Evolutionary conservation across 2,797 vertebrate genomes (phyloP), one percentile per base, ranked within the genome.

Genomic region (Vultur gryphus): DNA sequence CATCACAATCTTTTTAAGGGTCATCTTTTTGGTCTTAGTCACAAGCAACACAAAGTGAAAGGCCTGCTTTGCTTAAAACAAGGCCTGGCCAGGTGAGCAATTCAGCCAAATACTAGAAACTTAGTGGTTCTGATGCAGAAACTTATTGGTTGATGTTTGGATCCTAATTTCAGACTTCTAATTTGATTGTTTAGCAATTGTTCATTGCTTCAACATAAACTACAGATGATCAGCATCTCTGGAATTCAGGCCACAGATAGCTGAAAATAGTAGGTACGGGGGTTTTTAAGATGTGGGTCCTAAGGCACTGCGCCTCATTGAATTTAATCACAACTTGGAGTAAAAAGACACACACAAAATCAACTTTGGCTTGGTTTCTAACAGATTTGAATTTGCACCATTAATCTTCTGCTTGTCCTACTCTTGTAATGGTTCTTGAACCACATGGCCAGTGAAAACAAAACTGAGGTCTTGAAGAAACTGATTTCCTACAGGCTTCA

Each of bases 321-420:
- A 81, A 69, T 93, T 93, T 95, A 93, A 90, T 94, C 85, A 88
- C 29, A 67, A 54, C 79, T 67, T 95, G 65, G 61, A 89, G 46
- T 65, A 75, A 93, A 88, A 84, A 67, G 49, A 16, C 52, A 70
- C 33, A 48, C 37, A 78, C 19, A 55, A 48, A 81, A 58, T 86
- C 33, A 26, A 3, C 35, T 67, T 72, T 72, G 72, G 65, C 41
- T 84, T 91, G 54, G 19, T 79, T 84, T 95, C 80, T 81, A 57
- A 61, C 35, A 55, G 72, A 43, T 41, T 61, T 71, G 57, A 71
- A 14, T 88, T 93, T 81, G 69, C 65, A 69, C 33, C 58, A 75
- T 91, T 64, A 86, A 88, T 91, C 89, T 94, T 72, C 82, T 37
- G n/a, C 79, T 37, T 81, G 25, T 89, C 52, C 57, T 73, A 16